phyloP scores from a whole-genome alignment of 2,888 invertebrate genomes.

The Trichacis sp. region DNA sequence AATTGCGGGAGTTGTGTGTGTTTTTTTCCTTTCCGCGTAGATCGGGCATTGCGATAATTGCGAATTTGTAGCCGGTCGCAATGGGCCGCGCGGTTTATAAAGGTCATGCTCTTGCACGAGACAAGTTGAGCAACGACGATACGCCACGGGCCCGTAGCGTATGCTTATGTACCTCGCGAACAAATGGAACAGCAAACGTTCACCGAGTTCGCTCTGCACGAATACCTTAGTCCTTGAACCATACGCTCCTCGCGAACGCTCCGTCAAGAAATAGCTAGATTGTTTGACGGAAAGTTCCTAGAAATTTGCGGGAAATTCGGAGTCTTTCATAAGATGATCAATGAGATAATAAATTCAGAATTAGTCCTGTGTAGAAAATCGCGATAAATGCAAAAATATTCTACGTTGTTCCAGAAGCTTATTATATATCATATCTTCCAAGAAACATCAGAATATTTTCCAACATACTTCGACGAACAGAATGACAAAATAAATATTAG shows the following conservation, averaged over 20 bases:
- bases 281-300: conserved; percentile 25
- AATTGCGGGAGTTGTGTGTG: not conserved
- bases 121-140: conserved; percentile 53
- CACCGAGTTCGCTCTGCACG: conserved; percentile 36
- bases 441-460: too few relatives aligned
- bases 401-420: too few relatives aligned
- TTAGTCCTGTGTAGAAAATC: too few relatives aligned
- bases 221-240: conserved; percentile 42
- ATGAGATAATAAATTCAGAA: too few relatives aligned
- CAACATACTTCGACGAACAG: too few relatives aligned
- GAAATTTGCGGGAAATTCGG: too few relatives aligned
- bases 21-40: not conserved
- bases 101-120: conserved; percentile 55
- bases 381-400: too few relatives aligned
- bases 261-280: conserved; percentile 18
- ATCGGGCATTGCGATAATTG: conserved; percentile 39
- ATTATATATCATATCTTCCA: too few relatives aligned
- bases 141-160: conserved; percentile 35
- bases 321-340: too few relatives aligned
- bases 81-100: conserved; percentile 44
- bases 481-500: too few relatives aligned
- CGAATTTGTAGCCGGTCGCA: conserved; percentile 34
- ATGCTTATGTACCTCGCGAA: conserved; percentile 34
- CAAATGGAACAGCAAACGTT: conserved; percentile 40
- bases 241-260: conserved; percentile 23